These are phyloP conservation scores for Drosophila kambysellisi DNA, from an alignment of 2,888 invertebrate species.

Conservation along the genomic window DNA sequence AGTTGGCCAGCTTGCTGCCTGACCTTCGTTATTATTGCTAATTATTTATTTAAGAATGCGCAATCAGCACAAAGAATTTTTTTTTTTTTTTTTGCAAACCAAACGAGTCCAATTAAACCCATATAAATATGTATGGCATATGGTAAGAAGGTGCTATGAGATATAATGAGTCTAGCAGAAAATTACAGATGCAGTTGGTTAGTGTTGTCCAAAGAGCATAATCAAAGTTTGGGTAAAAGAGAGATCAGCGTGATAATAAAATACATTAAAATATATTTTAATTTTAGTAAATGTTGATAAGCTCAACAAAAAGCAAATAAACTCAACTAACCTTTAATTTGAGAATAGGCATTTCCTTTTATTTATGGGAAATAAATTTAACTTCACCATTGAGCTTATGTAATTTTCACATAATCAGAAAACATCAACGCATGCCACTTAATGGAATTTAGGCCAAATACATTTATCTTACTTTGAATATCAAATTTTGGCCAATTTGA, in stretches of 20 bases:
- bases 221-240: neutral
- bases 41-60: slow-evolving; percentile 48
- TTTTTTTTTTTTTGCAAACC: neutral
- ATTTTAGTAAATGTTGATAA: neutral
- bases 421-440: slow-evolving; percentile 8
- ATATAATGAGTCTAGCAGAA: neutral
- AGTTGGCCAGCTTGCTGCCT: slow-evolving; percentile 30
- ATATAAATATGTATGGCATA: slow-evolving; percentile 1
- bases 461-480: slow-evolving; percentile 63
- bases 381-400: neutral
- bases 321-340: neutral
- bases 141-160: neutral
- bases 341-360: neutral
- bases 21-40: slow-evolving; percentile 37
- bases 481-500: slow-evolving; percentile 64
- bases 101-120: neutral
- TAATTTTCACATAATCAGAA: neutral
- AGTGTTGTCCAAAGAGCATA: neutral
- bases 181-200: neutral
- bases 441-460: slow-evolving; percentile 56
- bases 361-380: neutral
- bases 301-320: neutral
- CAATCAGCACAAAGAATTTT: slow-evolving; percentile 26
- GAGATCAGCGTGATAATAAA: neutral
- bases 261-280: neutral